Evolutionary conservation across 2,888 invertebrate genomes (phyloP), one percentile per base, ranked within the genome.

Genomic region (Eubasilissa splendida): DNA sequence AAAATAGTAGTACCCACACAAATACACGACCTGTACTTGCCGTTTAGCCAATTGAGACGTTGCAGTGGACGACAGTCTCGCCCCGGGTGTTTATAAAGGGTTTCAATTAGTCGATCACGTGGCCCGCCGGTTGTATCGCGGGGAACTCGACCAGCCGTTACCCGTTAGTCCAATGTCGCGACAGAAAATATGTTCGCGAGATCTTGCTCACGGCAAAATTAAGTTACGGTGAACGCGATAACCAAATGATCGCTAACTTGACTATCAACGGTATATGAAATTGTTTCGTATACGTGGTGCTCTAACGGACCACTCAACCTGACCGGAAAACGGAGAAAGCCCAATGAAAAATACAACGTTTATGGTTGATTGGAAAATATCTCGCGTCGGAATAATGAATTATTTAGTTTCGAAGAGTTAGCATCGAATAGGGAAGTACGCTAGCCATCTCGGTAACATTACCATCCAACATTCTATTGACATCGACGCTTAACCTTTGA

Each of bases 21-120:
- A 68, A 50, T 42, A 42, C 42, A 42, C 42, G 42, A 42, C 42
- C 42, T 42, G 42, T 2, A 42, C 22, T 22, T 22, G 22, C 22
- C 22, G 42, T 42, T 42, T 2, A 42, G 42, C 42, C 42, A 42
- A 42, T 42, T 4, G 42, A 54, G 58, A 58, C 56, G 33, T 9
- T 42, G 9, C 11, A 65, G 33, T 22, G 53, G 70, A 11, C 56
- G 58, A 31, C 10, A 52, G 31, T n/a, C n/a, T n/a, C n/a, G n/a
- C 53, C 22, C 10, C 70, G 22, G 68, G 58, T 59, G 71, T 54
- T 42, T 52, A 59, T 77, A 77, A 77, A 71, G 60, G 77, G 77
- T 68, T 75, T 75, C 82, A 80, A 80, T 80, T 79, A 82, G 82
- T 58, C 77, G 59, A 63, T 74, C 68, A 74, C 79, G 73, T 73